phyloP scores from a whole-genome alignment of 2,797 vertebrate species.

The Mormyrus proboscirostris region DNA sequence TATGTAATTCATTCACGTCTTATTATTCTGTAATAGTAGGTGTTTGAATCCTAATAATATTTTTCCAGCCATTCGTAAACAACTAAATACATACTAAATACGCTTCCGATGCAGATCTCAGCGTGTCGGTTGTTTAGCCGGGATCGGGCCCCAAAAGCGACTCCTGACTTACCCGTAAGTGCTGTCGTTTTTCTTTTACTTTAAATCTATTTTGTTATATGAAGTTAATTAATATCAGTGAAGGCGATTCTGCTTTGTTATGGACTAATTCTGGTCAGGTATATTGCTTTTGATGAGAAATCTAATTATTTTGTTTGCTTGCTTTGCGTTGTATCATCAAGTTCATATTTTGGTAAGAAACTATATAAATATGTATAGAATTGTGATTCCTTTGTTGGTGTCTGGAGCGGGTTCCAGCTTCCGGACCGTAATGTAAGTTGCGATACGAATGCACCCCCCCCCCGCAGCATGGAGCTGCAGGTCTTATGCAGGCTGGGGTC shows the following conservation, averaged over 20 bases:
- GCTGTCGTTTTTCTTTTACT: neutral
- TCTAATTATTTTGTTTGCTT: neutral
- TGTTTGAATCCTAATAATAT: neutral
- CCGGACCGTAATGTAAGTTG: neutral
- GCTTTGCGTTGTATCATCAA: neutral
- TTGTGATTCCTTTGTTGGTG: neutral
- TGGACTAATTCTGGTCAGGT: neutral
- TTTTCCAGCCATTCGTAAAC: neutral
- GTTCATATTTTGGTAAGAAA: neutral
- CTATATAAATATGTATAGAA: neutral
- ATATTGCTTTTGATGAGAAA: neutral
- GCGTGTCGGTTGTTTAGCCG: neutral
- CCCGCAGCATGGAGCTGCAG: neutral
- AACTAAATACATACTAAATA: neutral
- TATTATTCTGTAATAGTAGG: neutral
- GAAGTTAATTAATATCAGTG: neutral
- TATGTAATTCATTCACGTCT: neutral
- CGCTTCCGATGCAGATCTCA: neutral
- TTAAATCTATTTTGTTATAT: neutral
- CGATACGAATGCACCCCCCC: neutral
- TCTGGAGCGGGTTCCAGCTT: neutral
- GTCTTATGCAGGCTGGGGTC: neutral
- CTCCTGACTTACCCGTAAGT: neutral
- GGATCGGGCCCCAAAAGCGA: neutral
- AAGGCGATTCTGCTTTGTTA: neutral